Conservation (phyloP, 2,797 vertebrate species). For the Tiaroga cobitis region DNA sequence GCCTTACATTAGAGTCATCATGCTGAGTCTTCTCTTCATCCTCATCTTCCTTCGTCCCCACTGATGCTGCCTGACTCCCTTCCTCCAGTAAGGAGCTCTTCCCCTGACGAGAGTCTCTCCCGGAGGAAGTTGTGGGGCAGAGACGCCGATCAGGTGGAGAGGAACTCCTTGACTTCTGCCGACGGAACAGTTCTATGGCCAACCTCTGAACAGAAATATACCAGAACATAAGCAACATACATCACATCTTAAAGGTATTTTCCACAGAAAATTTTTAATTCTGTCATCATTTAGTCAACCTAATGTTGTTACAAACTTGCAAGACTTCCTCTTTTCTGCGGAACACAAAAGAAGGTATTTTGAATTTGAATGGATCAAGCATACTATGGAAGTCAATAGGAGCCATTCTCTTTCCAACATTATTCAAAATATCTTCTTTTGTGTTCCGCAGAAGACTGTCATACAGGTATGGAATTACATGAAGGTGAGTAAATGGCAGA, state of each 20-base stretch:
- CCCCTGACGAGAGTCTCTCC: slow-evolving; percentile 82
- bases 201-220: slow-evolving; percentile 80
- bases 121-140: slow-evolving; percentile 81
- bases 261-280: background rate
- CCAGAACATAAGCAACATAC: background rate
- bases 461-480: background rate
- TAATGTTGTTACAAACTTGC: background rate
- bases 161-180: slow-evolving; percentile 90
- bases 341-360: background rate
- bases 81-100: slow-evolving; percentile 78
- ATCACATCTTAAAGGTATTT: background rate
- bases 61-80: slow-evolving; percentile 72
- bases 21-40: slow-evolving; percentile 86
- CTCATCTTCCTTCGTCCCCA: slow-evolving; percentile 80
- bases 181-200: slow-evolving; percentile 93
- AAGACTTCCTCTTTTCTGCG: background rate
- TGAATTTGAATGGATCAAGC: background rate
- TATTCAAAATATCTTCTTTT: background rate
- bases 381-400: background rate
- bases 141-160: slow-evolving; percentile 89
- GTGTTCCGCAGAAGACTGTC: background rate
- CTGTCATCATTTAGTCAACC: background rate
- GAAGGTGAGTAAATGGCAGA: background rate
- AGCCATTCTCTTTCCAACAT: background rate
- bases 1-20: slow-evolving; percentile 91